Base-by-base conservation (phyloP, 2,113 vertebrate species). In the Mastomys natalensis region DNA sequence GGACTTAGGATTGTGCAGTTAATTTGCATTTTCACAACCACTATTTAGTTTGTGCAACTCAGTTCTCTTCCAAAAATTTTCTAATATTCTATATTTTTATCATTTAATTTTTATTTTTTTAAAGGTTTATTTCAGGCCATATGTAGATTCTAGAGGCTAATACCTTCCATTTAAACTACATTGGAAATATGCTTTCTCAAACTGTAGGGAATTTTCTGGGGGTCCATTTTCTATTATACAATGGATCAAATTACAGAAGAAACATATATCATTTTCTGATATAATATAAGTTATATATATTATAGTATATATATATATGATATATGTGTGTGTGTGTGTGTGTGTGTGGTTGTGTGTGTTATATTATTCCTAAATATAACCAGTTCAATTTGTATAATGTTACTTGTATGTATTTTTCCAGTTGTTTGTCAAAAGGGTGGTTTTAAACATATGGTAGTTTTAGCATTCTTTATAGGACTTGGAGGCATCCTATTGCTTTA, bases 401-500 rank as follows among this genome's bases (percentile, higher is more conserved):
- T 85, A 45, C 7, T 10, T 45, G 2, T 45, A 31, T 21, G 26
- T 64, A 19, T 45, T 58, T 64, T 85, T 85, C 58, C 58, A 19
- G 24, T 43, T 84, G 55, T 43, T 84, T 84, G 55, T 40, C 58
- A 40, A 22, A 48, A 87, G 19, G 62, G 78, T 95, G 37, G 55
- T 84, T 94, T 95, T 96, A 91, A 95, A 58, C 81, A 95, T 34
- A 22, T 19, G 31, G 34, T 73, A 78, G 55, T 96, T 93, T 95
- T 95, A 93, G 86, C 80, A 21, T 84, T 96, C 94, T 97, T 66
- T 43, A 31, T 82, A 91, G 90, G 95, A 85, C 88, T 68, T 90
- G 74, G 74, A 53, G 0, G 1, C 17, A 64, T 58, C 9, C 60
- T 76, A 60, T 12, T 87, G 40, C 7, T 93, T 94, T 80, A 82